Percentiles rank a stretch among this genome's conserved stretches.
Conservation (phyloP, 2,113 vertebrate genomes). For the Myanophis thanlyinensis region DNA sequence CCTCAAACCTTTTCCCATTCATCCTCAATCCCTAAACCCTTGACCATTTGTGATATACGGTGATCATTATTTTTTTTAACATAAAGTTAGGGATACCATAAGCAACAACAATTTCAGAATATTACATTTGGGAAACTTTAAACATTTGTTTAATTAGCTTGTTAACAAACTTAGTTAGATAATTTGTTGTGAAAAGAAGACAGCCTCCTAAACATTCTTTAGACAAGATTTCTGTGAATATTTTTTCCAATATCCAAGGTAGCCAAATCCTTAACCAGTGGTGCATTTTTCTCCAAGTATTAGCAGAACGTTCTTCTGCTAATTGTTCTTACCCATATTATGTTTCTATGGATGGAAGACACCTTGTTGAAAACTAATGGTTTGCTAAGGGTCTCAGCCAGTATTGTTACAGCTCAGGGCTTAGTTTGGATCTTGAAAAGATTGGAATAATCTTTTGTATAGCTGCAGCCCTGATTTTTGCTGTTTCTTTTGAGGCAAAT, state of each 20-base stretch:
- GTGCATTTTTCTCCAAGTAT: neutral
- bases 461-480: neutral
- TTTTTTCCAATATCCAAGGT: neutral
- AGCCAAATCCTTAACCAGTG: neutral
- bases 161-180: neutral
- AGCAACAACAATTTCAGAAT: neutral
- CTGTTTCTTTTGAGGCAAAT: neutral
- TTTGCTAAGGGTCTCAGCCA: neutral
- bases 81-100: neutral
- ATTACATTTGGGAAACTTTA: neutral
- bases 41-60: neutral
- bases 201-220: neutral
- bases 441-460: neutral
- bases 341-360: neutral
- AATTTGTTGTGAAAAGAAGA: neutral
- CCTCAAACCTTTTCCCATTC: neutral
- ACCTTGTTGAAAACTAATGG: neutral
- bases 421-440: neutral
- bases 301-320: neutral
- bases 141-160: neutral
- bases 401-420: neutral
- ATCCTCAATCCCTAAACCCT: neutral
- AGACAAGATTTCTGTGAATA: neutral
- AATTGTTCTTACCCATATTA: neutral
- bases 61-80: neutral